phyloP scores from a whole-genome alignment of 2,113 vertebrate genomes.

The Pedionomus torquatus region DNA sequence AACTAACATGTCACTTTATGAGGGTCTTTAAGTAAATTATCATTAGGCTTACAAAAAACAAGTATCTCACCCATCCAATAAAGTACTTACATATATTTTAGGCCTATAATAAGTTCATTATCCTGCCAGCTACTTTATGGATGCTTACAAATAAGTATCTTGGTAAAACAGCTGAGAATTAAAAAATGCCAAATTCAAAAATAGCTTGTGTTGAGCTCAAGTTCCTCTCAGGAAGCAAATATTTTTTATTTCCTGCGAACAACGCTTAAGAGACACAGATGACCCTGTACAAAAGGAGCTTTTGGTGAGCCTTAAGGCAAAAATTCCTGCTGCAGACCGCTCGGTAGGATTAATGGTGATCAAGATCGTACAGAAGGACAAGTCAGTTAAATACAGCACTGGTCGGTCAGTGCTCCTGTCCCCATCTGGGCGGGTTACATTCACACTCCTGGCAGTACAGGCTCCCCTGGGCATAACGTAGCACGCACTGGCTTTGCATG shows the following conservation, averaged over 20 bases:
- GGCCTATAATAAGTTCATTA: neutral
- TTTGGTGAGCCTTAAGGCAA: neutral
- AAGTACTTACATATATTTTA: neutral
- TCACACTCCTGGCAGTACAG: neutral
- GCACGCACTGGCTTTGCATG: rapidly evolving
- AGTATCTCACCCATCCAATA: neutral
- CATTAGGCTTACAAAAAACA: neutral
- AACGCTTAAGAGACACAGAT: neutral
- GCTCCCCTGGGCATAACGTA: rapidly evolving
- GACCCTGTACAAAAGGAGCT: neutral
- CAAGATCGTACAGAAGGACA: neutral
- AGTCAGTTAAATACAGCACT: neutral
- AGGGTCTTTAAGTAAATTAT: neutral
- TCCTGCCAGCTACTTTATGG: neutral
- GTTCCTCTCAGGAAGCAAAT: neutral
- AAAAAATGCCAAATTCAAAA: neutral
- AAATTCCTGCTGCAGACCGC: neutral
- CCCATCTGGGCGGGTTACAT: rapidly evolving
- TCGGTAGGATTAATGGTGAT: neutral
- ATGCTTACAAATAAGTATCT: neutral
- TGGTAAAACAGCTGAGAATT: neutral
- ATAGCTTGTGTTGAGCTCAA: neutral
- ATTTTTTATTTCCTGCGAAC: neutral
- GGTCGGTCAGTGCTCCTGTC: neutral
- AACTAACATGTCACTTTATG: neutral